Percentiles rank a stretch among this genome's conserved stretches.
Evolutionary conservation across 1,140 invertebrate genomes (phyloP).

Genomic region (Drosophila truncata): DNA sequence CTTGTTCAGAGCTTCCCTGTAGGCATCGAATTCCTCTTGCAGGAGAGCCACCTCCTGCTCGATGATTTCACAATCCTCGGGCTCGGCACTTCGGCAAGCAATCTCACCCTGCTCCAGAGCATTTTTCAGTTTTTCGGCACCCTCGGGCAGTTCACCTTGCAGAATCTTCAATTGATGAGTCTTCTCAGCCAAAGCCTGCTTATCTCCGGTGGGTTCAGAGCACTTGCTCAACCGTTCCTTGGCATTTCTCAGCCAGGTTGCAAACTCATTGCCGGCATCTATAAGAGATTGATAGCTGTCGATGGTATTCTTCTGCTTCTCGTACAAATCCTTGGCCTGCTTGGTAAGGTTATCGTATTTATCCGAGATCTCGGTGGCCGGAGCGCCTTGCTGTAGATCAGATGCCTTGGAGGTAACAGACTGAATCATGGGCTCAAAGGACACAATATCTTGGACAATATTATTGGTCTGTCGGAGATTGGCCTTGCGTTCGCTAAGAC

Average conservation of each 20-base stretch:
- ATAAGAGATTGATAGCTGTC: constrained; percentile 96
- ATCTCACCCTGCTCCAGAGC: constrained; percentile 93
- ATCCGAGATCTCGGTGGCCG: constrained; percentile 94
- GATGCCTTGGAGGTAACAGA: constrained; percentile 96
- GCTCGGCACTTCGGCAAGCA: constrained; percentile 92
- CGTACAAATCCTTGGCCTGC: constrained; percentile 95
- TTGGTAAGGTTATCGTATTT: constrained; percentile 96
- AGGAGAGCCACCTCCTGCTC: constrained; percentile 95
- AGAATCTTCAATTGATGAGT: constrained; percentile 93
- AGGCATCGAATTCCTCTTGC: constrained; percentile 95
- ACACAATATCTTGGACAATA: constrained; percentile 97
- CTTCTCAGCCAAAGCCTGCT: constrained; percentile 94
- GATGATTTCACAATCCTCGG: constrained; percentile 95
- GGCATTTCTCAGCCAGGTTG: constrained; percentile 95
- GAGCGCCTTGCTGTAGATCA: constrained; percentile 93
- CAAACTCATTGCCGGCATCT: constrained; percentile 95
- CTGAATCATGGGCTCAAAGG: constrained; percentile 97
- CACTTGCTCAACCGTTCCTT: constrained; percentile 97
- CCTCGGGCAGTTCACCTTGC: constrained; percentile 92
- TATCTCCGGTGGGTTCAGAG: constrained; percentile 97
- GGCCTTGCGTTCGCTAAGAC: constrained; percentile 93
- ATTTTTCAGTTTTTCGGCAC: constrained; percentile 92
- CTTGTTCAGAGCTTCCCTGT: constrained; percentile 91
- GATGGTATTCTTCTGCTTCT: constrained; percentile 95
- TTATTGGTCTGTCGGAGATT: constrained; percentile 96